A percentile compares a stretch with the other conserved stretches of the same genome.
phyloP scores from a whole-genome alignment of 2,797 vertebrate species.

The Gallinago nigripennis region DNA sequence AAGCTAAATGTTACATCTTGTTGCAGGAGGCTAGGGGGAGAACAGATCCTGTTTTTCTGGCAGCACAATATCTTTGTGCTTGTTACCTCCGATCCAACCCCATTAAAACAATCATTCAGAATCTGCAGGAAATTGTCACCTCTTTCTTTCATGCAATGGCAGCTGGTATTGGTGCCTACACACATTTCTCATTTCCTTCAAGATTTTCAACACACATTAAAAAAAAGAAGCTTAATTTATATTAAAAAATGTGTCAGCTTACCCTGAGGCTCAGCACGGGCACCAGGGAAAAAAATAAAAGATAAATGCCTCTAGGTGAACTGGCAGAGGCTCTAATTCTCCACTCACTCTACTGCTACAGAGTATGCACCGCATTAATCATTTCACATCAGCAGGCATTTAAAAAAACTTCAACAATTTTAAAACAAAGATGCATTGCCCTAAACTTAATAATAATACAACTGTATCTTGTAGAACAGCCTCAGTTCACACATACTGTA shows the following conservation, averaged over 20 bases:
- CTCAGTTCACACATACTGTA: neutral
- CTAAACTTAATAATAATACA: constrained; percentile 47
- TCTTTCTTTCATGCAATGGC: constrained; percentile 71
- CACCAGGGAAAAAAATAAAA: constrained; percentile 67
- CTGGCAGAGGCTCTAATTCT: constrained; percentile 67
- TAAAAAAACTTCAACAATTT: constrained; percentile 71
- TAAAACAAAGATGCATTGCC: constrained; percentile 69
- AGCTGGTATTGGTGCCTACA: constrained; percentile 72
- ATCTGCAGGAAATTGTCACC: constrained; percentile 72
- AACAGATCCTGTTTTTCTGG: constrained; percentile 67
- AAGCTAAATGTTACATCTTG: constrained; percentile 80
- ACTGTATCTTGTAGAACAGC: constrained; percentile 12
- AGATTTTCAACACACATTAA: constrained; percentile 68
- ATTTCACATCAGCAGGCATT: constrained; percentile 57
- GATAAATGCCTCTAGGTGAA: constrained; percentile 77
- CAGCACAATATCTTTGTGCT: constrained; percentile 68
- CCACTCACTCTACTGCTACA: constrained; percentile 52
- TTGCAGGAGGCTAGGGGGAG: constrained; percentile 58
- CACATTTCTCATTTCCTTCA: constrained; percentile 73
- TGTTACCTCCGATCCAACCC: constrained; percentile 64
- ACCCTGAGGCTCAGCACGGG: constrained; percentile 70
- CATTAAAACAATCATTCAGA: constrained; percentile 75
- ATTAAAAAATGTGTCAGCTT: constrained; percentile 77
- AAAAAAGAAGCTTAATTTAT: constrained; percentile 73
- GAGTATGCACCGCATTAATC: constrained; percentile 70